A percentile compares a stretch with the other conserved stretches of the same genome.
Conservation (phyloP, 2,888 invertebrate genomes). For the Hololepta plana region DNA sequence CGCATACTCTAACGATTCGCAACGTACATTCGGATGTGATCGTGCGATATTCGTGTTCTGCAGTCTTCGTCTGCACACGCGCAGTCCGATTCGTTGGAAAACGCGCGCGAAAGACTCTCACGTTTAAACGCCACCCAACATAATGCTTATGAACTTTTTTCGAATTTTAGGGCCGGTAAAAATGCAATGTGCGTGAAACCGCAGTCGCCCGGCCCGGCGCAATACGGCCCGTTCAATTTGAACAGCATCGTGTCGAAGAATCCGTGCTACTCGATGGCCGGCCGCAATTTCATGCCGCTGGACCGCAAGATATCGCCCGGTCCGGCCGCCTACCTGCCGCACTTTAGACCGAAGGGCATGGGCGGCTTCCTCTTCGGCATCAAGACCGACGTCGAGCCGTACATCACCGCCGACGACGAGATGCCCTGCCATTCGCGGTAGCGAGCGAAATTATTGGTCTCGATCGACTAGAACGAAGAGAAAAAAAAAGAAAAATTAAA, state of each 20-base stretch:
- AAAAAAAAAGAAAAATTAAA: too few relatives aligned
- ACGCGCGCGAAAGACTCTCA: too few relatives aligned
- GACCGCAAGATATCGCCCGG: slow-evolving; percentile 31
- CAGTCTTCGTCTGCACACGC: too few relatives aligned
- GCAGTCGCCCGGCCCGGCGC: slow-evolving; percentile 29
- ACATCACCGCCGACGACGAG: slow-evolving; percentile 39
- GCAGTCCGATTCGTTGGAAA: too few relatives aligned
- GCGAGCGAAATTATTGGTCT: too few relatives aligned
- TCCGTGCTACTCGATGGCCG: slow-evolving; percentile 21
- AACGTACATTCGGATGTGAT: too few relatives aligned
- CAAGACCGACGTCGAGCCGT: slow-evolving; percentile 35
- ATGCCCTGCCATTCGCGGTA: too few relatives aligned
- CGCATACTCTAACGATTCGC: too few relatives aligned
- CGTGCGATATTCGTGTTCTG: too few relatives aligned
- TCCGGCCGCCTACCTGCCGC: slow-evolving; percentile 35
- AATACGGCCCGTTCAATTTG: slow-evolving; percentile 17
- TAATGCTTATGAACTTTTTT: slow-evolving; percentile 1
- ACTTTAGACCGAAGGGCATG: slow-evolving; percentile 26
- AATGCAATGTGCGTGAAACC: slow-evolving; percentile 7
- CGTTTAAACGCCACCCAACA: too few relatives aligned
- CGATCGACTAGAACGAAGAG: too few relatives aligned
- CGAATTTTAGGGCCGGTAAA: slow-evolving; percentile 9
- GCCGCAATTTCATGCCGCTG: slow-evolving; percentile 12
- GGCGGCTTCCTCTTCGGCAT: slow-evolving; percentile 41
- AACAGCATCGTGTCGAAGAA: slow-evolving; percentile 16